phyloP scores from a whole-genome alignment of 2,797 vertebrate genomes.

The Chaetophractus vellerosus region DNA sequence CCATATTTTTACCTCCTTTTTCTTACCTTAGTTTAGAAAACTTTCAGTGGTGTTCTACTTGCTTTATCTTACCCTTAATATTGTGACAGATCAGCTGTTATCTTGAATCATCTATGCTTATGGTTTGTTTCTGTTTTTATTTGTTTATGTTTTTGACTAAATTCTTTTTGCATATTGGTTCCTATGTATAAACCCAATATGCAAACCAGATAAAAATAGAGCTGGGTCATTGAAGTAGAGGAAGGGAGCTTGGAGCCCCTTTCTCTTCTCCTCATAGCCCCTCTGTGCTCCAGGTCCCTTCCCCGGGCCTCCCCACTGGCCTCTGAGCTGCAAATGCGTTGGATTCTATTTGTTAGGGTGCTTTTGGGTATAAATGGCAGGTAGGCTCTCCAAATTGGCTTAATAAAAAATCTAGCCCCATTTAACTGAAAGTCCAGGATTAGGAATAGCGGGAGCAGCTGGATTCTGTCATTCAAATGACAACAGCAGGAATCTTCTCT shows the following conservation, averaged over 20 bases:
- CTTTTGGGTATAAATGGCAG: background rate
- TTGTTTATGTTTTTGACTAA: background rate
- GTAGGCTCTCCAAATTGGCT: background rate
- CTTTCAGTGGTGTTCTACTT: background rate
- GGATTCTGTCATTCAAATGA: background rate
- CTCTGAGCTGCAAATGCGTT: background rate
- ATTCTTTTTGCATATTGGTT: background rate
- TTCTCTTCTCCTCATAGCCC: background rate
- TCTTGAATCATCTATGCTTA: background rate
- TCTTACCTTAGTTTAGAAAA: background rate
- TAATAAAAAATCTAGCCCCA: background rate
- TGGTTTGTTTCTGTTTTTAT: background rate
- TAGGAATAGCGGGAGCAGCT: background rate
- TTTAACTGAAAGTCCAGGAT: background rate
- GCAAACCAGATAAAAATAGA: background rate
- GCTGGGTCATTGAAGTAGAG: accelerated
- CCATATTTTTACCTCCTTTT: background rate
- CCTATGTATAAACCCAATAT: background rate
- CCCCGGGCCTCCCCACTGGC: accelerated
- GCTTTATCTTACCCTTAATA: background rate
- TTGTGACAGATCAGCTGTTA: background rate
- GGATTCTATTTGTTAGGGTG: background rate
- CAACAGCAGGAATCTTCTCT: background rate
- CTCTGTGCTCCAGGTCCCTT: accelerated
- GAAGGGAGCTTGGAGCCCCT: background rate